These are phyloP conservation scores for Pachyramphus minor DNA, from an alignment of 2,113 vertebrate genomes.

Conservation along the genomic window DNA sequence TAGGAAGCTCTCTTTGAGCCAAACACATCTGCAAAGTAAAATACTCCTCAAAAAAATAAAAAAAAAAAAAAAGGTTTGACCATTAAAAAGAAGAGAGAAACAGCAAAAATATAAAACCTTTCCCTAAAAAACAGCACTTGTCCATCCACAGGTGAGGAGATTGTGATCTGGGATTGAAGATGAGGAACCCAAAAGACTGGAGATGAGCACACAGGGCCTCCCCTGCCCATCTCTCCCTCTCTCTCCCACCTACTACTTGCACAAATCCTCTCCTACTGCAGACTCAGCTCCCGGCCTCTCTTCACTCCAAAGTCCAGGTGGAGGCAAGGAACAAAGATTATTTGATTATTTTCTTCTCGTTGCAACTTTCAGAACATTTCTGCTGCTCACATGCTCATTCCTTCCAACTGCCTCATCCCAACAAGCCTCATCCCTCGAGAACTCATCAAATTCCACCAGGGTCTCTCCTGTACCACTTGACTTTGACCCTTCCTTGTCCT, in stretches of 20 bases:
- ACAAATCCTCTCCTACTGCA: neutral
- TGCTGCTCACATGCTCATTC: neutral
- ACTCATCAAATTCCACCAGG: neutral
- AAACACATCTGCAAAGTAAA: neutral
- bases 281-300: neutral
- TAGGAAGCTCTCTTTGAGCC: neutral
- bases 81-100: slow-evolving; percentile 3
- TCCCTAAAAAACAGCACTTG: slow-evolving; percentile 3
- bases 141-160: neutral
- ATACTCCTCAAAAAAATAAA: neutral
- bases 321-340: neutral
- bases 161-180: slow-evolving; percentile 3
- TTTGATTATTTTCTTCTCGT: neutral
- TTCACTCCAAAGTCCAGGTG: neutral
- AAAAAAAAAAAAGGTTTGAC: neutral
- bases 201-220: neutral
- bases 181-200: neutral
- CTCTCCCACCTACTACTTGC: neutral
- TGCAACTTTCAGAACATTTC: neutral
- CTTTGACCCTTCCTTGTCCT: neutral
- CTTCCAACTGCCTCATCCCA: neutral
- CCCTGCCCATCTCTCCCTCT: neutral
- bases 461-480: neutral
- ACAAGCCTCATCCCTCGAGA: neutral
- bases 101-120: slow-evolving; percentile 48